Percentiles rank a stretch among this genome's conserved stretches.
These are phyloP conservation scores for Garra rufa DNA, from an alignment of 2,113 vertebrate species.

Conservation along the genomic window DNA sequence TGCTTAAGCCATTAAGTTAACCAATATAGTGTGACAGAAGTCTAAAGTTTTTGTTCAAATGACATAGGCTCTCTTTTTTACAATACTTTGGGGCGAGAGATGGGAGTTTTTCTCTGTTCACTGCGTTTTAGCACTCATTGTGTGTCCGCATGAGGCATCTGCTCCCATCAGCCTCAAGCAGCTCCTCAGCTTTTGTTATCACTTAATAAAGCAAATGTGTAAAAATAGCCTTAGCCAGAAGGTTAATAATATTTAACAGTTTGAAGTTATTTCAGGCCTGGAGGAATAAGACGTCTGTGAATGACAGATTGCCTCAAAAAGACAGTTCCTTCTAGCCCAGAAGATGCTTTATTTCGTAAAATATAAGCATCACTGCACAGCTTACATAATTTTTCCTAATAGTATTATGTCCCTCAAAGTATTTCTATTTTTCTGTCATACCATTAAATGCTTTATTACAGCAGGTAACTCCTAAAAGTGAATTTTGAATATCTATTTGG, in stretches of 20 bases:
- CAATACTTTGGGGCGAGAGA: neutral
- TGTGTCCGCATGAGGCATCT: neutral
- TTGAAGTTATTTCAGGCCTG: neutral
- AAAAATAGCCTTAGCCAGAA: conserved; percentile 24
- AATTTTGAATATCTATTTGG: neutral
- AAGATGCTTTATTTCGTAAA: neutral
- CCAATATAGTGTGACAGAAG: neutral
- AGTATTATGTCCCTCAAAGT: neutral
- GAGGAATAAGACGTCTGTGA: neutral
- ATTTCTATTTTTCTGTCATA: neutral
- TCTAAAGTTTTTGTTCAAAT: neutral
- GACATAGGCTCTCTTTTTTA: neutral
- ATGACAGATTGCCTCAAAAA: neutral
- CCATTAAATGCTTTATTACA: neutral
- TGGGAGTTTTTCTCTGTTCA: neutral
- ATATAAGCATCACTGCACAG: neutral
- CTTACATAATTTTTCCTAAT: neutral
- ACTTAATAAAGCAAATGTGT: conserved; percentile 17
- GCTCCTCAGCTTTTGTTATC: neutral
- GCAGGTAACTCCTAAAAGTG: neutral
- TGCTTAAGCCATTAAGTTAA: neutral
- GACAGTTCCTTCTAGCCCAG: neutral
- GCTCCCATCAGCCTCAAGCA: conserved; percentile 12
- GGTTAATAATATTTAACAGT: conserved; percentile 19
- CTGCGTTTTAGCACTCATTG: neutral